Percentiles rank a stretch among this genome's conserved stretches.
Evolutionary conservation across 2,888 invertebrate species (phyloP).

Genomic region (Magallana nippona): DNA sequence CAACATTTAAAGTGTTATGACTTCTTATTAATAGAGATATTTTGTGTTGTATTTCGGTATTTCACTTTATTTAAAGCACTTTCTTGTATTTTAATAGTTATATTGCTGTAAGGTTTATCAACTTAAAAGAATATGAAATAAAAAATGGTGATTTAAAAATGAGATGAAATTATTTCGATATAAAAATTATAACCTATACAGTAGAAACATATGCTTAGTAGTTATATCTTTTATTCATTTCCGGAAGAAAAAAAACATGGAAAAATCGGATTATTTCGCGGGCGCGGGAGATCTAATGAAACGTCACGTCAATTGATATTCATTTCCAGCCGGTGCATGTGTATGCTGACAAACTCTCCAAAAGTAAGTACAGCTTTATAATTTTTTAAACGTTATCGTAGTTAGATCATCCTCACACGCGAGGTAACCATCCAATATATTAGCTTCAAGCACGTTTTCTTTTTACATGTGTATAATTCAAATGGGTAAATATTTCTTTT

Average conservation of each 20-base stretch:
- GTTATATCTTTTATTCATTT: neutral
- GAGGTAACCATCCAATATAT: too few relatives aligned
- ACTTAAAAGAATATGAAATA: neutral
- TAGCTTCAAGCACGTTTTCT: too few relatives aligned
- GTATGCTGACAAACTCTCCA: neutral
- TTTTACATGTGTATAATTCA: too few relatives aligned
- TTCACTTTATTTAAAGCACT: slow-evolving; percentile 6
- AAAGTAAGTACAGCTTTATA: neutral
- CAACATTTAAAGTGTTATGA: neutral
- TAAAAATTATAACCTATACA: neutral
- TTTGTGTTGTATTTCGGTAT: neutral
- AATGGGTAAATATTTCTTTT: too few relatives aligned
- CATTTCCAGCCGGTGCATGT: neutral
- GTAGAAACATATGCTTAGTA: neutral
- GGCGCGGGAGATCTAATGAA: slow-evolving; percentile 1
- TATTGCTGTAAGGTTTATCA: slow-evolving; percentile 2
- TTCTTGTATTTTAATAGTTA: neutral
- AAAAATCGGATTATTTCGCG: neutral
- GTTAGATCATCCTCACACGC: too few relatives aligned
- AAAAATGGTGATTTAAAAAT: slow-evolving; percentile 1
- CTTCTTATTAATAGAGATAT: slow-evolving; percentile 5
- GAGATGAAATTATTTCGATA: neutral
- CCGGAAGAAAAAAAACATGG: neutral
- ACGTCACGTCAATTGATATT: neutral
- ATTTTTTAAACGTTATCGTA: too few relatives aligned